These are phyloP conservation scores for Speoplatyrhinus poulsoni DNA, from an alignment of 2,113 vertebrate species.

Conservation along the genomic window DNA sequence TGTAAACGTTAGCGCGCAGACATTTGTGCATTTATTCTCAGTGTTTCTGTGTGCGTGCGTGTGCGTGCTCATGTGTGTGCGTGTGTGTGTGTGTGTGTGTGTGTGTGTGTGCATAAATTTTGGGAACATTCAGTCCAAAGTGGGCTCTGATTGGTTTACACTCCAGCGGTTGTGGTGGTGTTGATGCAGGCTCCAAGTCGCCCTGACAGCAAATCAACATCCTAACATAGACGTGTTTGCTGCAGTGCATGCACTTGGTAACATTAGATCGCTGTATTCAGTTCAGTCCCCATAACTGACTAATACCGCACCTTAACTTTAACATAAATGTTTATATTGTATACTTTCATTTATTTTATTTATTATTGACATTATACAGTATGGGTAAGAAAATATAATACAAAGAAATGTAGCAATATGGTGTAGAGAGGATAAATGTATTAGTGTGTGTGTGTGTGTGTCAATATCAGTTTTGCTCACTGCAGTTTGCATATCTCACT, in stretches of 20 bases:
- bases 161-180: slow-evolving; percentile 65
- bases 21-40: slow-evolving; percentile 12
- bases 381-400: too few species aligned
- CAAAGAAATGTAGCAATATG: too few species aligned
- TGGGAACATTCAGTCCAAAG: slow-evolving; percentile 40
- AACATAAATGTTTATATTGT: background rate
- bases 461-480: background rate
- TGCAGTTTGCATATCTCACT: too few species aligned
- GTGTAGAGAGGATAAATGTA: too few species aligned
- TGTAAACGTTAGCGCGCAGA: slow-evolving; percentile 4
- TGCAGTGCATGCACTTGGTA: slow-evolving; percentile 48
- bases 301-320: background rate
- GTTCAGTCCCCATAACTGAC: slow-evolving; percentile 3
- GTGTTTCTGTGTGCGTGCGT: slow-evolving; percentile 10
- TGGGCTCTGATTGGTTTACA: slow-evolving; percentile 50
- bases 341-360: too few species aligned
- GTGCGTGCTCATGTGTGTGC: background rate
- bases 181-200: slow-evolving; percentile 57
- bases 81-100: slow-evolving; percentile 9
- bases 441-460: background rate
- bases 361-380: too few species aligned
- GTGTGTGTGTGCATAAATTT: slow-evolving; percentile 17
- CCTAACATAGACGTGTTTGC: slow-evolving; percentile 65
- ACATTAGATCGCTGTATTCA: slow-evolving; percentile 15
- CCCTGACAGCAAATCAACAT: slow-evolving; percentile 73